These are phyloP conservation scores for Lipotes vexillifer DNA, from an alignment of 2,113 vertebrate species.

Conservation along the genomic window DNA sequence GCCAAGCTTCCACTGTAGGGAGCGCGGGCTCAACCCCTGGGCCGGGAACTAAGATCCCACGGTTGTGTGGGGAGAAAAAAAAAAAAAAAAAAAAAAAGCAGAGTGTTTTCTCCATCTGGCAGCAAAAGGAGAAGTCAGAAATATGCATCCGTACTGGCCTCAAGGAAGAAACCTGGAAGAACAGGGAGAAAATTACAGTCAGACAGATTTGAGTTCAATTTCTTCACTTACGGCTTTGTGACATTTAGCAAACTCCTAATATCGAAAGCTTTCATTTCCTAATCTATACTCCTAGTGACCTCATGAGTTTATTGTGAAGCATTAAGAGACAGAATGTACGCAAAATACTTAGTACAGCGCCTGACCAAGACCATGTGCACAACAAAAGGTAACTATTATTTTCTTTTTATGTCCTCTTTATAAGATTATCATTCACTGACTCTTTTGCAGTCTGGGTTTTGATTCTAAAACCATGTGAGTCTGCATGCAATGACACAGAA, in stretches of 20 bases:
- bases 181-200: neutral
- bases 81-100: too few relatives aligned
- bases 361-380: neutral
- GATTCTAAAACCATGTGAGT: neutral
- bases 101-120: neutral
- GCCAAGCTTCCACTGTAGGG: too few relatives aligned
- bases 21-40: too few relatives aligned
- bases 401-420: neutral
- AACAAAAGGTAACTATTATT: neutral
- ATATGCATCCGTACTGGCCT: neutral
- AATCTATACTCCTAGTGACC: neutral
- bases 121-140: neutral
- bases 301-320: neutral
- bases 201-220: neutral
- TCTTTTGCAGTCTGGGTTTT: neutral
- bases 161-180: neutral
- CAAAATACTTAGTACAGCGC: neutral
- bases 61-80: accelerated
- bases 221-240: neutral
- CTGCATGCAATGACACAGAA: neutral
- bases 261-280: neutral
- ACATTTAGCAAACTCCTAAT: neutral
- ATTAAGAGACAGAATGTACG: neutral
- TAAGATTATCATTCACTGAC: neutral
- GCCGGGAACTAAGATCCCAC: too few relatives aligned